Conservation (phyloP, 2,888 invertebrate genomes). For the Nebria salina region DNA sequence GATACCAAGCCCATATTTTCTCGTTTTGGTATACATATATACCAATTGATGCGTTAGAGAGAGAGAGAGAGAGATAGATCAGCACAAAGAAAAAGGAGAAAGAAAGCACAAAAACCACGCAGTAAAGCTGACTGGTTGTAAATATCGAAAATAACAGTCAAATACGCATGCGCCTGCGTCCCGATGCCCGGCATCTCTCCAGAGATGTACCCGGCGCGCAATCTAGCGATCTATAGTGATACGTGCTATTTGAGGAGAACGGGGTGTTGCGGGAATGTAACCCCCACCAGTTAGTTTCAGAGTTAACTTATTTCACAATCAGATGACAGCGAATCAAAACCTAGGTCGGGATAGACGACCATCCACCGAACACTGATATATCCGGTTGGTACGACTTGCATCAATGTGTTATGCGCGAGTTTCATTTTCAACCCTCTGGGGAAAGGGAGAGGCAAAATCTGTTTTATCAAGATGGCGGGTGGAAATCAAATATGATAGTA, state of each 20-base stretch:
- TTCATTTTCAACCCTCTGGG: not conserved
- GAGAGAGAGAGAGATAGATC: not conserved
- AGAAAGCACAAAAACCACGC: not conserved
- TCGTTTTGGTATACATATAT: not conserved
- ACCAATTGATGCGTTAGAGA: not conserved
- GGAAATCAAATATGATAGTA: not conserved
- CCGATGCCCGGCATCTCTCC: constrained; percentile 6
- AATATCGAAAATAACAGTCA: not conserved
- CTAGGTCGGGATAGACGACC: not conserved
- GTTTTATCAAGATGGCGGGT: not conserved
- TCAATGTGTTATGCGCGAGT: not conserved
- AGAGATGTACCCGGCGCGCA: not conserved
- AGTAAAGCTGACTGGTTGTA: not conserved
- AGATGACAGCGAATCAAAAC: not conserved
- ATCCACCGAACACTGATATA: not conserved
- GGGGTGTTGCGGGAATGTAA: not conserved
- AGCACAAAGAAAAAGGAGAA: not conserved
- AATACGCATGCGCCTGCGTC: constrained; percentile 8
- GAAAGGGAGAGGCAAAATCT: not conserved
- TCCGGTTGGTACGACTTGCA: not conserved
- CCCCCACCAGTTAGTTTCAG: not conserved
- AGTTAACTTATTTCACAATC: not conserved
- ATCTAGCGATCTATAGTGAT: constrained; percentile 1
- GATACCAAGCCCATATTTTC: not conserved
- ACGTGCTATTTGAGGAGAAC: not conserved